A percentile compares a stretch with the other conserved stretches of the same genome.
Evolutionary conservation across 2,888 invertebrate genomes (phyloP).

Genomic region (Beris morrisii): DNA sequence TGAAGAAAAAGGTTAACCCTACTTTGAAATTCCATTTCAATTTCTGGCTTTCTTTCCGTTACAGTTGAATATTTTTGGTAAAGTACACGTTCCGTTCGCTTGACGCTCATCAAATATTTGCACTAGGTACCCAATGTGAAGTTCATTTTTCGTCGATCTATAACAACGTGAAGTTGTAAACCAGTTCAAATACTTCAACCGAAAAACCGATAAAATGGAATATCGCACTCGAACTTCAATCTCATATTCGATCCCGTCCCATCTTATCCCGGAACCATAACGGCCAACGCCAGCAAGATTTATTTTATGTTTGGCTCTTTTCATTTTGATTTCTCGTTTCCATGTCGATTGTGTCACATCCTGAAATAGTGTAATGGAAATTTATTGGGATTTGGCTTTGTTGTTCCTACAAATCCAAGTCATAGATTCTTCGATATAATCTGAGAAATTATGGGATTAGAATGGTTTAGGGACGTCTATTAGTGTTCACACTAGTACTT

Average conservation of each 20-base stretch:
- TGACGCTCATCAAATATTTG: conserved; percentile 21
- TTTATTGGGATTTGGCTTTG: conserved; percentile 12
- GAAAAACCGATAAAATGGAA: background rate
- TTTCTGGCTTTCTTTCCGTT: conserved; percentile 3
- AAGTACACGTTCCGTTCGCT: conserved; percentile 4
- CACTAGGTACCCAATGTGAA: background rate
- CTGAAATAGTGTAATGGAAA: conserved; percentile 24
- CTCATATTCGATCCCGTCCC: too few species aligned
- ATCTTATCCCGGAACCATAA: too few species aligned
- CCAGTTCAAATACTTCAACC: background rate
- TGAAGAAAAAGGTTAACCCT: conserved; percentile 8
- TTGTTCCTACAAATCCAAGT: conserved; percentile 4
- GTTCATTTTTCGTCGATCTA: conserved; percentile 14
- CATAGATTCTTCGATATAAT: conserved; percentile 25
- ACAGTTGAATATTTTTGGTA: background rate
- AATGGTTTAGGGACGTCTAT: conserved; percentile 6
- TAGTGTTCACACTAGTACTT: conserved; percentile 7
- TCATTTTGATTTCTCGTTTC: too few species aligned
- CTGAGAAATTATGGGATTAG: conserved; percentile 17
- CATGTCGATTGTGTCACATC: conserved; percentile 19
- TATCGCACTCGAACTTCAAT: too few species aligned
- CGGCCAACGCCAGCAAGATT: too few species aligned
- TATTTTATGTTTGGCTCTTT: too few species aligned
- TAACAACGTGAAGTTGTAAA: conserved; percentile 8
- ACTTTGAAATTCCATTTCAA: conserved; percentile 24